These are phyloP conservation scores for Ianthella basta DNA, from an alignment of 37 sponge, comb jelly and placozoan species.

Conservation along the genomic window DNA sequence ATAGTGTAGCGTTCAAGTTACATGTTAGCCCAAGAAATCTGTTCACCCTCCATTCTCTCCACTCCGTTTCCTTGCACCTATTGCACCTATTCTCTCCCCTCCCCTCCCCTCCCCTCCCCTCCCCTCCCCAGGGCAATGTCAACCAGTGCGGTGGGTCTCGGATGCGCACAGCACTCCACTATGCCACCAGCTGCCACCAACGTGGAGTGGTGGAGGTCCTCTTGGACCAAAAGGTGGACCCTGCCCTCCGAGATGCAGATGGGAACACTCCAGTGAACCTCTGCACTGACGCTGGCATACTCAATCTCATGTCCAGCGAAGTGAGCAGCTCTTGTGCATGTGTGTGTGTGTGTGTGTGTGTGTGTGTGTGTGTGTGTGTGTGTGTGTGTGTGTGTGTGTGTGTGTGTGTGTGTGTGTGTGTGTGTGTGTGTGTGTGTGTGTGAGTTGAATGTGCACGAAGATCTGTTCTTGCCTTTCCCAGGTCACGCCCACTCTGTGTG, in stretches of 20 bases:
- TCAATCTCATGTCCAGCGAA: slow-evolving; percentile 72
- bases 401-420: slow-evolving; percentile 23
- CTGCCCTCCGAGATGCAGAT: slow-evolving; percentile 48
- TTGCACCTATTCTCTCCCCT: background rate
- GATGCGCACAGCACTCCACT: slow-evolving; percentile 74
- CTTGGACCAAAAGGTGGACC: slow-evolving; percentile 52
- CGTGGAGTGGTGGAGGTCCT: slow-evolving; percentile 53
- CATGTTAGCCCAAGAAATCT: too few relatives aligned
- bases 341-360: background rate
- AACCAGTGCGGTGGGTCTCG: slow-evolving; percentile 69
- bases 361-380: too few relatives aligned
- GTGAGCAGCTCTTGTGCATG: background rate
- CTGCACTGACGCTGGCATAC: slow-evolving; percentile 67
- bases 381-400: too few relatives aligned
- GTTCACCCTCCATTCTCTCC: background rate
- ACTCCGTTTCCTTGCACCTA: too few relatives aligned
- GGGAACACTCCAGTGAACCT: slow-evolving; percentile 82
- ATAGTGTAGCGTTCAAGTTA: background rate
- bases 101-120: background rate
- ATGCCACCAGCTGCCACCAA: slow-evolving; percentile 69
- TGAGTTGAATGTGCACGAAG: background rate
- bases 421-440: slow-evolving; percentile 22
- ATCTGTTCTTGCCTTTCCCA: slow-evolving; percentile 23
- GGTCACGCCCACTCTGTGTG: slow-evolving; percentile 74
- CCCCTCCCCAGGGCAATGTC: slow-evolving; percentile 58